Evolutionary conservation across 2,888 invertebrate genomes (phyloP), one percentile per base, ranked within the genome.

Genomic region (Tricholauxania praeusta): DNA sequence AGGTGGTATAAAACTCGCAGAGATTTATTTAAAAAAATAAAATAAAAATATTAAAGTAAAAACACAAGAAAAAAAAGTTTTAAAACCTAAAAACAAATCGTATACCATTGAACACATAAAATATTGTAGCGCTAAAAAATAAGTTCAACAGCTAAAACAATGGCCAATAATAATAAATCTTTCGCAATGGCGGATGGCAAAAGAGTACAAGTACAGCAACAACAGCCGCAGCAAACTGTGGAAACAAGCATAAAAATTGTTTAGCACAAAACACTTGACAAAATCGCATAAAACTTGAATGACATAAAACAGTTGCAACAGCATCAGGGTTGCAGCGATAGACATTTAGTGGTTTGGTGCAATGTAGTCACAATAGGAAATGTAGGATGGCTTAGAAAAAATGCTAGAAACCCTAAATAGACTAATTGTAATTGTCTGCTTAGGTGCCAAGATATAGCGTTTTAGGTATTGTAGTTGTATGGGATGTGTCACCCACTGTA

Each of bases 231-330:
- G 14, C 15, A 59, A 59, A 62, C 47, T n/a, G 12, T 63, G 19
- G 10, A 8, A 39, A 63, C 63, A 17, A 12, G 63, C 47, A 63
- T 48, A 17, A 47, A 47, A 47, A 63, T 63, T 63, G 48, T 48
- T 63, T 39, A 63, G 47, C 47, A 47, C n/a, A 32, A 63, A 63
- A 63, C 48, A 48, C 19, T 63, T 63, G 48, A 63, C 63, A 63
- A 63, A 63, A 39, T 63, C 63, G 63, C 39, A 39, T 63, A 48
- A 48, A 63, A 63, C 47, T 63, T 63, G 63, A 63, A 48, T 39
- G 63, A 63, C 63, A 47, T 63, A 14, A 39, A 63, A 48, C 19
- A 47, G 47, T 19, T 47, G 17, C 63, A 63, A 19, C 47, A 39
- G 47, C 32, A 63, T 22, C 19, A 55, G 7, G 39, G 2, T 32